Conservation (phyloP, 2,888 invertebrate genomes). For the Chloromyia formosa region DNA sequence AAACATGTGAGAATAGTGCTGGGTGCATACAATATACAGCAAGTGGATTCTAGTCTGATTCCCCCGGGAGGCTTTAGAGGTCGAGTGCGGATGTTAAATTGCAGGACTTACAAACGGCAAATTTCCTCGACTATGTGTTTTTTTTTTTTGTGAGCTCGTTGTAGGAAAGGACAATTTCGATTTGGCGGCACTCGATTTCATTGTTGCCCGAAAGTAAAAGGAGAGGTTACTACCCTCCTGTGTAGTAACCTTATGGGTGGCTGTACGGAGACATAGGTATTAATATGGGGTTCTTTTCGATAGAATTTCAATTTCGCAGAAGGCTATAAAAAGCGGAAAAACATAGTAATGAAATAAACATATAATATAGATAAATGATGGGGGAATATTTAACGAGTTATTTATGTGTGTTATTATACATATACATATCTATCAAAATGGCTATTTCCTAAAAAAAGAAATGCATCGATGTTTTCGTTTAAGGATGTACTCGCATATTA, state of each 20-base stretch:
- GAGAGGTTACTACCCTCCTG: conserved; percentile 9
- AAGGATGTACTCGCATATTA: too few relatives aligned
- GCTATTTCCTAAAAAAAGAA: too few relatives aligned
- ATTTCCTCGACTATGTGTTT: not conserved
- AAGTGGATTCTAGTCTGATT: conserved; percentile 10
- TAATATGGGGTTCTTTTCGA: too few relatives aligned
- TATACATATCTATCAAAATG: too few relatives aligned
- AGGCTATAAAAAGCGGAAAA: too few relatives aligned
- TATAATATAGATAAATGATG: too few relatives aligned
- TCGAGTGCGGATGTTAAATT: not conserved
- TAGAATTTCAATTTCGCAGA: too few relatives aligned
- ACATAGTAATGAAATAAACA: too few relatives aligned
- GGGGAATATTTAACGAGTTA: too few relatives aligned
- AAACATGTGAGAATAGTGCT: too few relatives aligned
- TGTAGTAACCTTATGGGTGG: not conserved
- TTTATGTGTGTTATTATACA: too few relatives aligned
- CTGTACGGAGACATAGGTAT: not conserved
- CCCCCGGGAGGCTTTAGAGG: not conserved
- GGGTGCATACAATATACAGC: not conserved
- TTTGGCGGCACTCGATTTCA: conserved; percentile 45
- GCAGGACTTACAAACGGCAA: conserved; percentile 5
- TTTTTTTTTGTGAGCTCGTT: not conserved
- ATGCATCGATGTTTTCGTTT: too few relatives aligned
- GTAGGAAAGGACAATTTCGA: conserved; percentile 16
- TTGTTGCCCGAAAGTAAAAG: conserved; percentile 27